Evolutionary conservation across 2,113 vertebrate species (phyloP).

Genomic region (Embiotoca jacksoni): DNA sequence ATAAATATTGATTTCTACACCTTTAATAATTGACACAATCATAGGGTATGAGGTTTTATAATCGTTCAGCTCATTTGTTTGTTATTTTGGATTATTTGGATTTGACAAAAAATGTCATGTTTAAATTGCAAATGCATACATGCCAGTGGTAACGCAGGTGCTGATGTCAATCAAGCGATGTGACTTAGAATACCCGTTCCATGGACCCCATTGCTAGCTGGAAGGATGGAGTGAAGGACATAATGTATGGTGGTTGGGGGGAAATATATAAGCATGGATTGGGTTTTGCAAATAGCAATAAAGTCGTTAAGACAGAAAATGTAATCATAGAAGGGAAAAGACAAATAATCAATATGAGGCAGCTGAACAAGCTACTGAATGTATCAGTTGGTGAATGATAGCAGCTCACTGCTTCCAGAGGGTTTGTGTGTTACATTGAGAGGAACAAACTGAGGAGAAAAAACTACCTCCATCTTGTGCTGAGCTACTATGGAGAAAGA

Average conservation of each 20-base stretch:
- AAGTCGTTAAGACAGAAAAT: background rate
- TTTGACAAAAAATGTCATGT: no score
- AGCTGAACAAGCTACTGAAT: background rate
- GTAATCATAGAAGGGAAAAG: background rate
- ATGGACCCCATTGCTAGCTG: background rate
- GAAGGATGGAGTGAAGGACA: background rate
- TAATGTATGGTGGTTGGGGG: background rate
- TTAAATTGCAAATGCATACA: no score
- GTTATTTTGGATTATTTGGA: no score
- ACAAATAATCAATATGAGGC: background rate
- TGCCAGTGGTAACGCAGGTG: no score
- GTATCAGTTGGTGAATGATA: background rate
- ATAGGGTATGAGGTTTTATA: no score
- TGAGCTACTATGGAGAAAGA: conserved; percentile 1
- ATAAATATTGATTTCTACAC: no score
- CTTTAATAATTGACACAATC: no score
- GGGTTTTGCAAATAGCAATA: background rate
- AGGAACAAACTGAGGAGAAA: background rate
- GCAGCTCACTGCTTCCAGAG: conserved; percentile 4
- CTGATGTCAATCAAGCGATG: no score
- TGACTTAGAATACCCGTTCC: no score
- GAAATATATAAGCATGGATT: background rate
- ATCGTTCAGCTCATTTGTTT: no score
- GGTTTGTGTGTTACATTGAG: background rate
- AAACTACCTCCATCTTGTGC: background rate